Percentiles rank a stretch among this genome's conserved stretches.
These are phyloP conservation scores for Caranx ignobilis DNA, from an alignment of 2,113 vertebrate genomes.

Conservation along the genomic window DNA sequence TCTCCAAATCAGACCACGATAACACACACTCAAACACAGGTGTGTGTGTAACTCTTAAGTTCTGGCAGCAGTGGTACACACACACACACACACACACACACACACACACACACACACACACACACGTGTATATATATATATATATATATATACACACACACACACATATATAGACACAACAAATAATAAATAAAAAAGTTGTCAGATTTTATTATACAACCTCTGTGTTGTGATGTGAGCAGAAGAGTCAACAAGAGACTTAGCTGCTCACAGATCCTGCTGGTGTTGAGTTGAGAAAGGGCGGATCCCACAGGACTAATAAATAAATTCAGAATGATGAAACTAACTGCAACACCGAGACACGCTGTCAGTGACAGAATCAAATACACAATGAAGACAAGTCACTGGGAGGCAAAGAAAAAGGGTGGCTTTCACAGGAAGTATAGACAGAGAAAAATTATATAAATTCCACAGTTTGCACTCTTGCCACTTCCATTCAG, in stretches of 20 bases:
- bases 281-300: constrained; percentile 26
- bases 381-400: constrained; percentile 12
- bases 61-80: neutral
- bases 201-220: constrained; percentile 1
- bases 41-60: constrained; percentile 15
- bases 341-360: constrained; percentile 60
- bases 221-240: constrained; percentile 14
- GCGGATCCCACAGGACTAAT: constrained; percentile 44
- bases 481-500: too few species aligned
- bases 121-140: too few species aligned
- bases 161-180: too few species aligned
- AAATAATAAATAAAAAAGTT: neutral
- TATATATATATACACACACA: too few species aligned
- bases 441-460: neutral
- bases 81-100: too few species aligned
- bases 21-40: constrained; percentile 27
- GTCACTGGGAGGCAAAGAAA: constrained; percentile 12
- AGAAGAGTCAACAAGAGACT: constrained; percentile 23
- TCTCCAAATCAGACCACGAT: constrained; percentile 59
- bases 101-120: too few species aligned
- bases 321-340: constrained; percentile 65
- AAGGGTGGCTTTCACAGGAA: neutral
- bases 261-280: constrained; percentile 40
- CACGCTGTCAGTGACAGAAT: constrained; percentile 36
- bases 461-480: neutral